Conservation (phyloP, 2,113 vertebrate species). For the Coregonus clupeaformis region DNA sequence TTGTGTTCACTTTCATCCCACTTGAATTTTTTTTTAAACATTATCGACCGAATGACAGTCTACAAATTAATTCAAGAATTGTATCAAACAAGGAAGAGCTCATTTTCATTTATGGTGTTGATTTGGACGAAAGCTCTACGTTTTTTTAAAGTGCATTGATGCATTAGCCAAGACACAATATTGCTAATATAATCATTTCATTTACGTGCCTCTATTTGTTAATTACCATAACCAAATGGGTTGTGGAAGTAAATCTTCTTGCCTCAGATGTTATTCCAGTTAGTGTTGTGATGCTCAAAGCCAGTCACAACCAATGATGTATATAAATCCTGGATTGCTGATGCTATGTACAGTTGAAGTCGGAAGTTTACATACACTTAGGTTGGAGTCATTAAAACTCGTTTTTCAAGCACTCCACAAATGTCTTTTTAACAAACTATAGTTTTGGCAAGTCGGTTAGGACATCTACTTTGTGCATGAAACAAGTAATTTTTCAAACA, state of each 20-base stretch:
- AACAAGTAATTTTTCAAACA: no score
- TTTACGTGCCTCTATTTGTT: background rate
- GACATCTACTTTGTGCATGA: no score
- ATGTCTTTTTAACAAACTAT: no score
- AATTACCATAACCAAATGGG: background rate
- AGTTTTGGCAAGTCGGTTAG: no score
- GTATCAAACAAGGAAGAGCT: constrained; percentile 19
- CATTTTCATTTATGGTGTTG: constrained; percentile 28
- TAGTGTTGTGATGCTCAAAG: background rate
- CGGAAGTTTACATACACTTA: no score
- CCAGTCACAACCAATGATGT: background rate
- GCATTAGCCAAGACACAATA: background rate
- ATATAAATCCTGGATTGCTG: no score
- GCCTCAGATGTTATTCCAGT: background rate
- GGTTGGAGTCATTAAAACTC: no score
- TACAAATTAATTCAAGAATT: constrained; percentile 19
- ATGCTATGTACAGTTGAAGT: no score
- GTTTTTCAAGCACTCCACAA: no score
- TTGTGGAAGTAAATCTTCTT: background rate
- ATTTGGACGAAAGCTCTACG: background rate
- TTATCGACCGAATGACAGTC: constrained; percentile 23
- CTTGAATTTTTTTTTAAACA: constrained; percentile 18
- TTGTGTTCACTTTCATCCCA: constrained; percentile 11
- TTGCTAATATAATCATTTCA: background rate
- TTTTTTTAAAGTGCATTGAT: background rate